These are phyloP conservation scores for Philotrypesis tridentata DNA, from an alignment of 1,140 invertebrate species.

Conservation along the genomic window DNA sequence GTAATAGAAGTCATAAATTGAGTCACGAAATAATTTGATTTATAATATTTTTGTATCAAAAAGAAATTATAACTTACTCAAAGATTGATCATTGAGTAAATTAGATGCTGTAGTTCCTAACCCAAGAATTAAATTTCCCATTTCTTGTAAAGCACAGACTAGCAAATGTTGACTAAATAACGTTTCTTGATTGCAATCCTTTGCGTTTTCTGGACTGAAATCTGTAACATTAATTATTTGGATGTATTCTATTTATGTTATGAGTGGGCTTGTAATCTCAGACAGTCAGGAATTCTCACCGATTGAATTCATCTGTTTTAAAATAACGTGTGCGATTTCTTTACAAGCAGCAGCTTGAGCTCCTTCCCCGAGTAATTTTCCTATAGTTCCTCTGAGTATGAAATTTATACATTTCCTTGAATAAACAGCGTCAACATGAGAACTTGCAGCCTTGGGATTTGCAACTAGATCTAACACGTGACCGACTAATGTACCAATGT, in stretches of 20 bases:
- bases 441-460: constrained; percentile 93
- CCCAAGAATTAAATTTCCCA: constrained; percentile 87
- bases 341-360: constrained; percentile 96
- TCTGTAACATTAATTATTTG: constrained; percentile 72
- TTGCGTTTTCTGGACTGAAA: constrained; percentile 91
- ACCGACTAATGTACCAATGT: constrained; percentile 87
- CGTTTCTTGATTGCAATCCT: constrained; percentile 91
- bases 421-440: constrained; percentile 98
- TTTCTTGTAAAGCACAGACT: constrained; percentile 95
- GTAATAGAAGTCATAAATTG: constrained; percentile 42
- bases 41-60: constrained; percentile 2
- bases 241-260: background rate
- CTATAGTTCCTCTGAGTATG: constrained; percentile 92
- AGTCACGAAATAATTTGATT: constrained; percentile 38
- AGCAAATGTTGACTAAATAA: constrained; percentile 95
- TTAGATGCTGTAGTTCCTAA: constrained; percentile 94
- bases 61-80: constrained; percentile 76
- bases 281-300: constrained; percentile 66
- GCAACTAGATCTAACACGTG: constrained; percentile 95
- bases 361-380: constrained; percentile 95
- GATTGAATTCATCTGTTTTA: constrained; percentile 96
- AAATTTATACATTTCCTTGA: constrained; percentile 98
- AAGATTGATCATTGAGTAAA: constrained; percentile 88
- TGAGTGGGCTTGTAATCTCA: background rate
- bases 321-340: constrained; percentile 92